Evolutionary conservation across 2,888 invertebrate genomes (phyloP).

Genomic region (Plebejus argus): DNA sequence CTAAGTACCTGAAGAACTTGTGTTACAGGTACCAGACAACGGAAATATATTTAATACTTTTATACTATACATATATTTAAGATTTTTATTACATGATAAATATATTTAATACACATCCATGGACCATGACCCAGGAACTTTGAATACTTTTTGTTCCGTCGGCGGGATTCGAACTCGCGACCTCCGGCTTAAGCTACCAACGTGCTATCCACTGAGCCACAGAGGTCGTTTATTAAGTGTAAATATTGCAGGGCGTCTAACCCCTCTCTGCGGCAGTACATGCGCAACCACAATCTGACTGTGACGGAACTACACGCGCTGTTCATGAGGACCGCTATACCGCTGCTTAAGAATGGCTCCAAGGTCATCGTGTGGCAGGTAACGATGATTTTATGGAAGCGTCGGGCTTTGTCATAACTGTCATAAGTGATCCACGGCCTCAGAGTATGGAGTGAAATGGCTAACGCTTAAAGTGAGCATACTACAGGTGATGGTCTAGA

Average conservation of each 20-base stretch:
- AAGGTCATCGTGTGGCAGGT: conserved; percentile 69
- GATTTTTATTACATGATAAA: no score
- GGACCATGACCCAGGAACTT: no score
- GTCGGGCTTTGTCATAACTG: not conserved
- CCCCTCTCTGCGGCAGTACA: conserved; percentile 54
- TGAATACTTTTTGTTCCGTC: no score
- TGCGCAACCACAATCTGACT: conserved; percentile 55
- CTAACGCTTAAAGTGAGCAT: conserved; percentile 35
- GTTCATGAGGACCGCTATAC: conserved; percentile 62
- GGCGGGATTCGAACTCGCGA: no score
- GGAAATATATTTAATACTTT: no score
- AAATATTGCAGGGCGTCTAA: conserved; percentile 59
- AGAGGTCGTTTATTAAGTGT: not conserved
- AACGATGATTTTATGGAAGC: conserved; percentile 16
- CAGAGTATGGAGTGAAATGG: not conserved
- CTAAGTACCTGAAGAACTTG: no score
- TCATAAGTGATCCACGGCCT: not conserved
- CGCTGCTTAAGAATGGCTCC: conserved; percentile 53
- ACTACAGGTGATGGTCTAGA: no score
- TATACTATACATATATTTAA: no score
- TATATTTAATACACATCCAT: no score
- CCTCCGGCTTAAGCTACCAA: no score
- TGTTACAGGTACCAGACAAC: no score
- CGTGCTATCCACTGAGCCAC: no score
- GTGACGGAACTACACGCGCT: conserved; percentile 54